Percentiles rank a stretch among this genome's conserved stretches.
Conservation (phyloP, 2,888 invertebrate genomes). For the Megalurothrips usitatus region DNA sequence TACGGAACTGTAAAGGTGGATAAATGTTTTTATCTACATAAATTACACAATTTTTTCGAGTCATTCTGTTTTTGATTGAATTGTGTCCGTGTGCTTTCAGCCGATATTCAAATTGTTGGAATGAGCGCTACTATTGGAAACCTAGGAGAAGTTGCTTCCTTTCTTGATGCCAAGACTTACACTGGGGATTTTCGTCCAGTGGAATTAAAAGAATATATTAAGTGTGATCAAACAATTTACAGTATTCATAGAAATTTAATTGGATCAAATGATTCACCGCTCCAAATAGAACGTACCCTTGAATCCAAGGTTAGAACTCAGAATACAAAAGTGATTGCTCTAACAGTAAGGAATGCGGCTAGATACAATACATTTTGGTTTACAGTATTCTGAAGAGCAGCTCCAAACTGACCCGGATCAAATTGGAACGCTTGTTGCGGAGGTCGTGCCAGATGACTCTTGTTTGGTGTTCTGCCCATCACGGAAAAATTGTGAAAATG, state of each 20-base stretch:
- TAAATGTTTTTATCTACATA: slow-evolving; percentile 23
- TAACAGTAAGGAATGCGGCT: not conserved
- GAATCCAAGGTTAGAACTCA: not conserved
- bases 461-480: slow-evolving; percentile 92
- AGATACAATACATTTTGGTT: slow-evolving; percentile 35
- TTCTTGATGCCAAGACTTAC: slow-evolving; percentile 77
- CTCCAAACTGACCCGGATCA: slow-evolving; percentile 70
- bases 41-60: slow-evolving; percentile 30
- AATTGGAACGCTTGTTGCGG: slow-evolving; percentile 71
- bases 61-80: slow-evolving; percentile 31
- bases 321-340: too few species aligned
- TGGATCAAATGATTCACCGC: slow-evolving; percentile 47
- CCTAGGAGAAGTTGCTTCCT: slow-evolving; percentile 70
- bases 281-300: not conserved
- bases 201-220: slow-evolving; percentile 75
- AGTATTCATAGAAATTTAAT: slow-evolving; percentile 51
- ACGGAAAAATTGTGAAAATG: slow-evolving; percentile 88
- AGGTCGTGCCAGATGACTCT: slow-evolving; percentile 72
- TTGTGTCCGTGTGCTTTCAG: slow-evolving; percentile 45
- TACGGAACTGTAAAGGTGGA: slow-evolving; percentile 65
- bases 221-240: slow-evolving; percentile 59
- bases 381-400: slow-evolving; percentile 59
- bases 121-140: slow-evolving; percentile 98
- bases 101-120: slow-evolving; percentile 78
- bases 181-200: slow-evolving; percentile 85